A percentile compares a stretch with the other conserved stretches of the same genome.
phyloP scores from a whole-genome alignment of 2,888 invertebrate species.

The Tigriopus californicus region DNA sequence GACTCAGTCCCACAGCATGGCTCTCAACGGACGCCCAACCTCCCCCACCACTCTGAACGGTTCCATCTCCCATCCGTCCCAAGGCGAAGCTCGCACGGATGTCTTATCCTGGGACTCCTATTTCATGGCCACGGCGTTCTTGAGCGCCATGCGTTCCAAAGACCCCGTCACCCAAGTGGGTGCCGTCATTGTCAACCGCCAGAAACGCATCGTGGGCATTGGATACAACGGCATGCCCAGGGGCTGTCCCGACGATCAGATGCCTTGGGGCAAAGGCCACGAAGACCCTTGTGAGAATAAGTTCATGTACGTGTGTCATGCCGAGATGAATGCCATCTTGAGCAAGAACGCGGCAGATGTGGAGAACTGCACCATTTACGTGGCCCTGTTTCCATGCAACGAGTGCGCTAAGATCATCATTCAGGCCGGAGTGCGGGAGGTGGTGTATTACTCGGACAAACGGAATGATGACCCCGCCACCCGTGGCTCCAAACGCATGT shows the following conservation, averaged over 20 bases:
- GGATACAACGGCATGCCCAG: constrained; percentile 96
- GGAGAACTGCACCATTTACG: constrained; percentile 62
- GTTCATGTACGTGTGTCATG: constrained; percentile 86
- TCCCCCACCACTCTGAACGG: too few relatives aligned
- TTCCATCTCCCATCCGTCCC: too few relatives aligned
- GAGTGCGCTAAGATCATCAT: constrained; percentile 94
- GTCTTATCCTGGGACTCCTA: too few relatives aligned
- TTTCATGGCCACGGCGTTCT: too few relatives aligned
- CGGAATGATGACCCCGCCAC: too few relatives aligned
- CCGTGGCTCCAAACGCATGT: too few relatives aligned
- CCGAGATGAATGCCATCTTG: constrained; percentile 88
- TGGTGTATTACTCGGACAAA: constrained; percentile 66
- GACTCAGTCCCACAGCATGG: too few relatives aligned
- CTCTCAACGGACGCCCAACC: too few relatives aligned
- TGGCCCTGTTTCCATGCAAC: constrained; percentile 85
- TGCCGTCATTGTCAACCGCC: constrained; percentile 72
- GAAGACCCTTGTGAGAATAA: too few relatives aligned
- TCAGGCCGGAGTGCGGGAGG: constrained; percentile 64
- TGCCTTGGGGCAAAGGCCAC: constrained; percentile 92
- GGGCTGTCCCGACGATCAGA: constrained; percentile 66
- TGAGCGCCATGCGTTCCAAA: constrained; percentile 81
- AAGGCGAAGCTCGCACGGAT: too few relatives aligned
- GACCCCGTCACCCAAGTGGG: constrained; percentile 75
- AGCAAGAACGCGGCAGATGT: constrained; percentile 67
- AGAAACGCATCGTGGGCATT: constrained; percentile 71